These are phyloP conservation scores for Drosophila pseudoananassae DNA, from an alignment of 1,140 invertebrate genomes.

Conservation along the genomic window DNA sequence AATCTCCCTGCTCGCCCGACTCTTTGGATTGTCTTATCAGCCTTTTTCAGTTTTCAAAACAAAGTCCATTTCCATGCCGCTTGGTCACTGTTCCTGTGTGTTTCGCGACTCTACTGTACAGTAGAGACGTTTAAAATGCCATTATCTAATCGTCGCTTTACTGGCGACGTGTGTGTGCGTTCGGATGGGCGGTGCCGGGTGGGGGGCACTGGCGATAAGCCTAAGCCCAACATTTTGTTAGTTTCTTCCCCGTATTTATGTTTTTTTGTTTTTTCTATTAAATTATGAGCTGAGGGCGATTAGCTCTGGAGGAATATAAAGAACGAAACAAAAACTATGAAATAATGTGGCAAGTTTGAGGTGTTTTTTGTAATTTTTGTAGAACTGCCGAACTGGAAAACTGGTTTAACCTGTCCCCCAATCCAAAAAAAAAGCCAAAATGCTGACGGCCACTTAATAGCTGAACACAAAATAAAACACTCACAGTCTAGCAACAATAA, in stretches of 20 bases:
- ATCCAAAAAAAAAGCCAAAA: conserved; percentile 37
- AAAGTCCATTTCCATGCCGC: conserved; percentile 71
- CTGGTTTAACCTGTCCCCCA: conserved; percentile 62
- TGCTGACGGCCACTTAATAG: conserved; percentile 47
- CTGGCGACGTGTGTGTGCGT: conserved; percentile 2
- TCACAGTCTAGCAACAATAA: conserved; percentile 67
- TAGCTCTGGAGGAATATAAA: conserved; percentile 14
- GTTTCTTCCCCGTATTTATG: conserved; percentile 33
- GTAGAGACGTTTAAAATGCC: conserved; percentile 78
- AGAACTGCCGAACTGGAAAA: conserved; percentile 46
- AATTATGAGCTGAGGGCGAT: conserved; percentile 56
- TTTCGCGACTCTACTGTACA: conserved; percentile 69
- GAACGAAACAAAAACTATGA: conserved; percentile 56
- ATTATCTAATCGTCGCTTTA: conserved; percentile 67
- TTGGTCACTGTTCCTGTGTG: conserved; percentile 60
- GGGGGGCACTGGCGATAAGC: conserved; percentile 59
- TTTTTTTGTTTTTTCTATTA: conserved; percentile 44
- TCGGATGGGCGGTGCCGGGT: conserved; percentile 1
- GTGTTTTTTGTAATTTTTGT: conserved; percentile 42
- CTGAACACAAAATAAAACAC: conserved; percentile 21
- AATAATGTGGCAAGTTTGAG: conserved; percentile 46
- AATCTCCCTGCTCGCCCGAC: conserved; percentile 20
- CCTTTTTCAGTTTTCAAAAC: conserved; percentile 61
- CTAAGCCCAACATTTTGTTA: conserved; percentile 62
- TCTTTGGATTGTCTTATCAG: conserved; percentile 36